These are phyloP conservation scores for Tetramorium parvispinum DNA, from an alignment of 1,140 invertebrate species.

Conservation along the genomic window DNA sequence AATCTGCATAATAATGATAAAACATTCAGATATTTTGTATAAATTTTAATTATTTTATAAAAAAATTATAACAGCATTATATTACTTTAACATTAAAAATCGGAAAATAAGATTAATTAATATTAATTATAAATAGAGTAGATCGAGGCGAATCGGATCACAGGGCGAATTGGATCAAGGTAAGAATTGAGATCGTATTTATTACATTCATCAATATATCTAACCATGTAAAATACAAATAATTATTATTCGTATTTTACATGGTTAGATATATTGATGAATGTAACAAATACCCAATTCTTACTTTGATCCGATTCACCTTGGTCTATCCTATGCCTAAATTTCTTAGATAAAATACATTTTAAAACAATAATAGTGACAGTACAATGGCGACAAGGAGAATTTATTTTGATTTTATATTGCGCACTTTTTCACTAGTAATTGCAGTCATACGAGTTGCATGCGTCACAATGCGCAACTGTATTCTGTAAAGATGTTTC, in stretches of 20 bases:
- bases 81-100: neutral
- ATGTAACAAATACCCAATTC: no score
- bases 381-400: neutral
- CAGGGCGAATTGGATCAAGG: no score
- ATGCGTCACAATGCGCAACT: slow-evolving; percentile 7
- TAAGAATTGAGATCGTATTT: no score
- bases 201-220: no score
- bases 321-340: no score
- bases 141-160: no score
- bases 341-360: neutral
- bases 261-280: no score
- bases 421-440: neutral
- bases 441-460: slow-evolving; percentile 45
- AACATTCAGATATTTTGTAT: neutral
- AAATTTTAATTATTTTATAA: neutral
- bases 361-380: neutral
- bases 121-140: no score
- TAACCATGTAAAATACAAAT: no score
- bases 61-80: neutral
- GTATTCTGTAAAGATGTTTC: slow-evolving; percentile 54
- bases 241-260: no score
- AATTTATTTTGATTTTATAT: neutral
- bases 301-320: no score
- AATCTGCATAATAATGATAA: neutral
- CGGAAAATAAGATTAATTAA: neutral